These are phyloP conservation scores for Platyscapa corneri DNA, from an alignment of 1,140 invertebrate genomes.

Conservation along the genomic window DNA sequence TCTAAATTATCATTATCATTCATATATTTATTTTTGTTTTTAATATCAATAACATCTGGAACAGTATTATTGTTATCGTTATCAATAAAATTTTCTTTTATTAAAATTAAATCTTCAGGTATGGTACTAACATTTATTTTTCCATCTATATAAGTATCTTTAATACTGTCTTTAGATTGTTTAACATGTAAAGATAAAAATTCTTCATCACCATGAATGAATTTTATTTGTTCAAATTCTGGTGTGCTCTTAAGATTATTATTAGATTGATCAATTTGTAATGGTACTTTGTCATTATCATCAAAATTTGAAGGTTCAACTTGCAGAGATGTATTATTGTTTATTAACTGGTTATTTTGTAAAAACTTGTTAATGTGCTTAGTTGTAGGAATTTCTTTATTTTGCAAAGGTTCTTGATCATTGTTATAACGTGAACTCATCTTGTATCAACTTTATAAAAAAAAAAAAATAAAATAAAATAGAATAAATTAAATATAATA, in stretches of 20 bases:
- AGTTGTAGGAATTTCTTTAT: not conserved
- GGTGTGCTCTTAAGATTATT: not conserved
- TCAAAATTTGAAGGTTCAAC: not conserved
- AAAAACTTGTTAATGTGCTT: not conserved
- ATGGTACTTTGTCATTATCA: not conserved
- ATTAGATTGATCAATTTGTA: not conserved
- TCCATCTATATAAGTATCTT: not conserved
- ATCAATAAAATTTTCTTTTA: no score
- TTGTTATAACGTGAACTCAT: constrained; percentile 3
- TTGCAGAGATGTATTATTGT: not conserved
- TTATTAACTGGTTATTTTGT: not conserved
- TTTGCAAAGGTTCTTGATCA: not conserved
- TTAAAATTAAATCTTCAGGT: no score
- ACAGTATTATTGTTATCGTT: no score
- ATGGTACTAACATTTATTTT: no score
- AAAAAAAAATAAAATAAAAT: not conserved
- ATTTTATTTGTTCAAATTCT: not conserved
- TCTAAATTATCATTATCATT: no score
- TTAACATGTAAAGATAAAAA: not conserved
- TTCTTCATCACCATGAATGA: not conserved
- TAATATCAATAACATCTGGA: no score
- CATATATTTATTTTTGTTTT: no score
- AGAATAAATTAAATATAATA: no score
- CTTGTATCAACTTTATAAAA: constrained; percentile 20
- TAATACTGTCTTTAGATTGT: not conserved